A percentile compares a stretch with the other conserved stretches of the same genome.
Evolutionary conservation across 2,797 vertebrate genomes (phyloP).

Genomic region (Sciaenops ocellatus): DNA sequence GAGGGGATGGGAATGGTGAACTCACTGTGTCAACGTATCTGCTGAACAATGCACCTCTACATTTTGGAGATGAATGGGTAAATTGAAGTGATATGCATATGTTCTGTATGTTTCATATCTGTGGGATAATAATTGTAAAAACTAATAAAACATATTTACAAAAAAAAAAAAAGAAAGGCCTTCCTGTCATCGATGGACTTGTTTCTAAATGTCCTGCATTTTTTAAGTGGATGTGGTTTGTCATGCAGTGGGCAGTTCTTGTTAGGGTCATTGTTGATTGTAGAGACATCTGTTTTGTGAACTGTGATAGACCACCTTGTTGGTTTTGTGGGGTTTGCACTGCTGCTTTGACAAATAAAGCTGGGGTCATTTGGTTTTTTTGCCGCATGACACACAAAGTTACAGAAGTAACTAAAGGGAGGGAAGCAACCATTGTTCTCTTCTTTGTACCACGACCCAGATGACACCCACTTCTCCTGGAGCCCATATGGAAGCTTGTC

Average conservation of each 20-base stretch:
- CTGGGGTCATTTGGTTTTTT: background rate
- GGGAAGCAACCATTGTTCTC: background rate
- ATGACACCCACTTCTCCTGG: background rate
- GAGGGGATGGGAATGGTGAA: too few species aligned
- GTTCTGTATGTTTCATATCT: too few species aligned
- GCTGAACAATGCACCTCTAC: too few species aligned
- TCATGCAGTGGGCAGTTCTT: background rate
- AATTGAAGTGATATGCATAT: too few species aligned
- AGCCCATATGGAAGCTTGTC: background rate
- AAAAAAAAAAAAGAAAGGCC: too few species aligned
- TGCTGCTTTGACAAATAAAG: background rate
- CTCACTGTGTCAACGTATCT: too few species aligned
- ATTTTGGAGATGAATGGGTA: too few species aligned
- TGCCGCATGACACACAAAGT: background rate
- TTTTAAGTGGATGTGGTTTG: background rate
- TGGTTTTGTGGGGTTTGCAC: background rate
- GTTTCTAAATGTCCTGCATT: constrained; percentile 5
- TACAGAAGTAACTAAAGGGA: constrained; percentile 3
- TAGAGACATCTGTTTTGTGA: background rate
- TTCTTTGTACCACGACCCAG: too few species aligned
- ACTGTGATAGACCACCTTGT: background rate
- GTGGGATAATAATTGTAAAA: too few species aligned
- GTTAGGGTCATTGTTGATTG: background rate
- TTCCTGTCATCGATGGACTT: background rate
- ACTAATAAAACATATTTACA: too few species aligned